Conservation (phyloP, 2,113 vertebrate genomes). For the Meles meles region DNA sequence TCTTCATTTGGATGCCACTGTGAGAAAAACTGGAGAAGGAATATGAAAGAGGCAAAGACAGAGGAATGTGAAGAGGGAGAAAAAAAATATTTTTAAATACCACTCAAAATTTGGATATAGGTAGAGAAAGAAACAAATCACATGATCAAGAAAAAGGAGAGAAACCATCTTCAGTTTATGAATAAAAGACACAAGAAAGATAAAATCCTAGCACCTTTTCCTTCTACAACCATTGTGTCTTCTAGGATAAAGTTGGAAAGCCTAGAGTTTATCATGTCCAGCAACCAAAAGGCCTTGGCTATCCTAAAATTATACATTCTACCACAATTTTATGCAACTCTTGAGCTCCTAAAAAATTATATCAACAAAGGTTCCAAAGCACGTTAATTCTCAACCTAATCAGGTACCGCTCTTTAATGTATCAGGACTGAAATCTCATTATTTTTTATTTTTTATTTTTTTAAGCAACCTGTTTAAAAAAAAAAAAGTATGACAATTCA, state of each 20-base stretch:
- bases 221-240: not conserved
- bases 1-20: not conserved
- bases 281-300: not conserved
- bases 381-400: not conserved
- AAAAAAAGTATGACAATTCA: not conserved
- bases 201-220: not conserved
- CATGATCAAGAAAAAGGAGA: not conserved
- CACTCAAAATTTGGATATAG: not conserved
- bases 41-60: not conserved
- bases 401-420: not conserved
- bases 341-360: not conserved
- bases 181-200: not conserved
- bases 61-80: not conserved
- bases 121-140: not conserved
- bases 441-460: not conserved
- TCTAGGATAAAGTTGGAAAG: not conserved
- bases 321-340: not conserved
- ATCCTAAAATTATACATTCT: not conserved
- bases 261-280: not conserved
- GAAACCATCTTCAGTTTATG: not conserved
- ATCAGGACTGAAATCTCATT: not conserved
- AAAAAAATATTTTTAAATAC: not conserved
- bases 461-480: not conserved
- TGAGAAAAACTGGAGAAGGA: fast-evolving
- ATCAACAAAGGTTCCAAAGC: not conserved